A percentile compares a stretch with the other conserved stretches of the same genome.
These are phyloP conservation scores for Lepidothrix coronata DNA, from an alignment of 2,113 vertebrate species.

Conservation along the genomic window DNA sequence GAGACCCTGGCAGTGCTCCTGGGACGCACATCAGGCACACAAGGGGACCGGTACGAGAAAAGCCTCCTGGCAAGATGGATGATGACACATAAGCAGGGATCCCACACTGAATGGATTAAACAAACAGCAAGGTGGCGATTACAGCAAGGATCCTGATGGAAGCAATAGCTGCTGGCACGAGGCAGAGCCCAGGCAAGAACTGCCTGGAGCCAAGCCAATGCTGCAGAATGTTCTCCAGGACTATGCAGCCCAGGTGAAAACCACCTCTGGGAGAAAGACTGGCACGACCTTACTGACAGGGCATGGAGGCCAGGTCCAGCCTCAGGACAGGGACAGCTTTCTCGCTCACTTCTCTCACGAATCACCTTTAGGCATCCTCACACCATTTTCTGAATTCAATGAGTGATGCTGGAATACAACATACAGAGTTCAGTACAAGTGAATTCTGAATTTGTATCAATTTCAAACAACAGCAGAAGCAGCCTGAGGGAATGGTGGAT, in stretches of 20 bases:
- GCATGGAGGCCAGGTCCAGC: not conserved
- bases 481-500: not conserved
- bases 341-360: not conserved
- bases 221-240: not conserved
- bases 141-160: not conserved
- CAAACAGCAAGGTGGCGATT: not conserved
- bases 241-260: not conserved
- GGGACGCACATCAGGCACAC: not conserved
- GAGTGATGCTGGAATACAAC: not conserved
- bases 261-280: not conserved
- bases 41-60: fast-evolving
- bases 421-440: not conserved
- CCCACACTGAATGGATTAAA: not conserved
- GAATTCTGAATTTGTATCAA: not conserved
- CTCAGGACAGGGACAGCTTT: not conserved
- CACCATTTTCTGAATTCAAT: not conserved
- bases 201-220: fast-evolving
- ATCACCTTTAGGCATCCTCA: not conserved
- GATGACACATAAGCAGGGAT: not conserved
- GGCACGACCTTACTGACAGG: not conserved
- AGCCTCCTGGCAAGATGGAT: not conserved
- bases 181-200: not conserved
- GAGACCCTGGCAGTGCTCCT: not conserved
- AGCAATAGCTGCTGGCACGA: not conserved
- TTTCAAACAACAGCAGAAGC: not conserved